Evolutionary conservation across 1,140 invertebrate species (phyloP).

Genomic region (Heliconius melpomene): DNA sequence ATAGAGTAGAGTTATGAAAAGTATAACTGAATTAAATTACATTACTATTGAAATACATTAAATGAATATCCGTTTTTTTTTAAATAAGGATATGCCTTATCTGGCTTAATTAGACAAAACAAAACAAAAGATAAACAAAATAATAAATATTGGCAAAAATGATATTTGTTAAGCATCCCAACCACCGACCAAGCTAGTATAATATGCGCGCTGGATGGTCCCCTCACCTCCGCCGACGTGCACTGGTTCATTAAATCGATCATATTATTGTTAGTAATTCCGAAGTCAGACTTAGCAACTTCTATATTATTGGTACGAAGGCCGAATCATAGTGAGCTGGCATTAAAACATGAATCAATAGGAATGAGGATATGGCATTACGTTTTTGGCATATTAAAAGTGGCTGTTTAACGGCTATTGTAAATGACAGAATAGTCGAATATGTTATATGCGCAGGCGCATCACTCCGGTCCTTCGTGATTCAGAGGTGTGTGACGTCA

Average conservation of each 20-base stretch:
- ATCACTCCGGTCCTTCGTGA: conserved; percentile 51
- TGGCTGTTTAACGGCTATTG: conserved; percentile 9
- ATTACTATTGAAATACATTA: neutral
- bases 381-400: conserved; percentile 41
- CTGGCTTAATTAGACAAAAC: too few relatives aligned
- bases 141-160: neutral
- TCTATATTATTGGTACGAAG: conserved; percentile 34
- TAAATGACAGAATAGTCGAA: conserved; percentile 19
- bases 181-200: conserved; percentile 33
- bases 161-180: conserved; percentile 12
- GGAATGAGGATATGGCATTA: conserved; percentile 37
- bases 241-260: conserved; percentile 54
- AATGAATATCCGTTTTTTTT: neutral
- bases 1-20: too few relatives aligned
- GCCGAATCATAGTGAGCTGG: conserved; percentile 24
- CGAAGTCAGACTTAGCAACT: conserved; percentile 38
- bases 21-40: neutral
- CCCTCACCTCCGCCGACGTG: conserved; percentile 53
- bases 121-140: neutral
- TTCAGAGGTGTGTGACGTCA: conserved; percentile 69
- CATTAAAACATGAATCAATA: conserved; percentile 40
- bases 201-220: conserved; percentile 52
- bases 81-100: neutral
- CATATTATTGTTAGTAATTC: conserved; percentile 48
- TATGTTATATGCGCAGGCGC: conserved; percentile 37